These are phyloP conservation scores for Tromatobia lineatoria DNA, from an alignment of 2,888 invertebrate genomes.

Conservation along the genomic window DNA sequence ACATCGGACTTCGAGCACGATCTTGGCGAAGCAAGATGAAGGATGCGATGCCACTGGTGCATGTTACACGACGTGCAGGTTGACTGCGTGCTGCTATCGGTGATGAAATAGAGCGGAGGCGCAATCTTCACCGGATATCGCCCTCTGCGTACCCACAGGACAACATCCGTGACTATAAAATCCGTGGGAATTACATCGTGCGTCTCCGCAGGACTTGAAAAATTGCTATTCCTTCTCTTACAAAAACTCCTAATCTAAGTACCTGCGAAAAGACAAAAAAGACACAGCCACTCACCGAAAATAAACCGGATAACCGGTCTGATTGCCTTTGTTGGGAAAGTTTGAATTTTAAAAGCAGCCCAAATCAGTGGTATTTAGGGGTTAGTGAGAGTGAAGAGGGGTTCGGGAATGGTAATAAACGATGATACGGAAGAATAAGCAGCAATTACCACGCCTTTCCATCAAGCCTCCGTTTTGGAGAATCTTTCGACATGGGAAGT, in stretches of 20 bases:
- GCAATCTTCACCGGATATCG: slow-evolving; percentile 44
- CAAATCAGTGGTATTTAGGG: neutral
- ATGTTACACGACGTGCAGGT: slow-evolving; percentile 19
- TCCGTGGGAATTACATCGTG: slow-evolving; percentile 41
- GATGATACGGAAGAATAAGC: slow-evolving; percentile 57
- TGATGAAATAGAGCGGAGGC: slow-evolving; percentile 37
- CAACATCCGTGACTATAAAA: slow-evolving; percentile 25
- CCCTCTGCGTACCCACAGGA: slow-evolving; percentile 33
- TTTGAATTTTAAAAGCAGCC: neutral
- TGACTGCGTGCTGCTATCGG: slow-evolving; percentile 28
- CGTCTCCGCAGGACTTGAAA: neutral
- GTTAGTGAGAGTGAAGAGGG: neutral
- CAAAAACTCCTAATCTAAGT: neutral
- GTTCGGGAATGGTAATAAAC: slow-evolving; percentile 4
- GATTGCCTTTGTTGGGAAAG: neutral
- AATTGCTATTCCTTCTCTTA: neutral
- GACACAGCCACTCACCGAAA: neutral
- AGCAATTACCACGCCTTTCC: slow-evolving; percentile 58
- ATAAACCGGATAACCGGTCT: neutral
- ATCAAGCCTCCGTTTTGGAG: slow-evolving; percentile 42
- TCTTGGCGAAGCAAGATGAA: slow-evolving; percentile 76
- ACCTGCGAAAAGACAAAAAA: neutral
- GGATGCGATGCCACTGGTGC: slow-evolving; percentile 77
- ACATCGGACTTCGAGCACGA: slow-evolving; percentile 70
- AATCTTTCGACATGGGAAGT: slow-evolving; percentile 21